Evolutionary conservation across 2,113 vertebrate genomes (phyloP).

Genomic region (Panthera uncia): DNA sequence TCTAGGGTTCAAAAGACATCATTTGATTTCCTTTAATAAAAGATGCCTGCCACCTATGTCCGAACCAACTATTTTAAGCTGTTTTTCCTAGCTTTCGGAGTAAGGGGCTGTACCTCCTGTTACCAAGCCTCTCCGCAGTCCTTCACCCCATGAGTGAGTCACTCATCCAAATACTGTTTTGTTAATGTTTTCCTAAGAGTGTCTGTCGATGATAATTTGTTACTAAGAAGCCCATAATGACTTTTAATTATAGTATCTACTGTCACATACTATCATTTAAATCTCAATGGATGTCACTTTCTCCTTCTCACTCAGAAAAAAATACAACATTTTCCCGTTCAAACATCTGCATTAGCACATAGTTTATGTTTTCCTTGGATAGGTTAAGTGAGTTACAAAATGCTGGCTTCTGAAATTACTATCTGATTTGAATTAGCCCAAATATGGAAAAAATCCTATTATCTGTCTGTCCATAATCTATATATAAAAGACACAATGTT

Average conservation of each 20-base stretch:
- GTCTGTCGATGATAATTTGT: constrained; percentile 69
- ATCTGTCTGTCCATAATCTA: not conserved
- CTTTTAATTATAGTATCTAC: constrained; percentile 78
- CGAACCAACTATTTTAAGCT: not conserved
- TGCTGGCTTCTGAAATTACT: constrained; percentile 67
- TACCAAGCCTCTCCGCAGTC: not conserved
- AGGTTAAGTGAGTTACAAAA: constrained; percentile 65
- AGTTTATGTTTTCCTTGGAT: constrained; percentile 58
- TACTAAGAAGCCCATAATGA: constrained; percentile 65
- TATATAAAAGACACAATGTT: not conserved
- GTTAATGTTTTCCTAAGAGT: constrained; percentile 73
- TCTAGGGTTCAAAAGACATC: not conserved
- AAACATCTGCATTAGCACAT: constrained; percentile 65
- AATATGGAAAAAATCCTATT: not conserved
- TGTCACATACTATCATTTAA: constrained; percentile 76
- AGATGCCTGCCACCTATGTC: not conserved
- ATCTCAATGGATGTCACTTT: constrained; percentile 79
- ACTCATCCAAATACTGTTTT: constrained; percentile 57
- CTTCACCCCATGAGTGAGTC: not conserved
- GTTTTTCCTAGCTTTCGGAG: not conserved
- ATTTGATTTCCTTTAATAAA: not conserved
- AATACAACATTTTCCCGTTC: constrained; percentile 56
- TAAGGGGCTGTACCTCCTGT: not conserved
- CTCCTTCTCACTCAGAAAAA: constrained; percentile 51
- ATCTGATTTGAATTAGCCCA: constrained; percentile 46